Evolutionary conservation across 2,888 invertebrate species (phyloP).

Genomic region (Alentia gelatinosa): DNA sequence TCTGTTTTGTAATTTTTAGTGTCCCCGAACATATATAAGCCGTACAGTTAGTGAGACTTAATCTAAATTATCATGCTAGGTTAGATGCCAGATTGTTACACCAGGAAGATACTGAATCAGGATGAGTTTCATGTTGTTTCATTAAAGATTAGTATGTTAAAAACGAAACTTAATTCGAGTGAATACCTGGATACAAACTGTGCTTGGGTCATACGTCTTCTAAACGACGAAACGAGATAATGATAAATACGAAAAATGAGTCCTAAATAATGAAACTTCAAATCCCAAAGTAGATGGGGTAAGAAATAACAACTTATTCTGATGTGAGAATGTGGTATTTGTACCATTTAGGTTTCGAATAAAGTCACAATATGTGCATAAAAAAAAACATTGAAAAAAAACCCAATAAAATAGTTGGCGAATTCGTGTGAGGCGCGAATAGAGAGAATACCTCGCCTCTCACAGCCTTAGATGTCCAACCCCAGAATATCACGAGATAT

Average conservation of each 20-base stretch:
- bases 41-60: no score
- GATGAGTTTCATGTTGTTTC: not conserved
- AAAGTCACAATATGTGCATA: not conserved
- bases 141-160: not conserved
- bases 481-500: not conserved
- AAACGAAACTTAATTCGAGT: not conserved
- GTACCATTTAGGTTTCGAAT: not conserved
- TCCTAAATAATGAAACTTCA: not conserved
- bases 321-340: no score
- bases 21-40: no score
- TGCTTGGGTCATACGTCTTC: not conserved
- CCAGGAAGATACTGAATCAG: no score
- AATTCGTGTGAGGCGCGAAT: not conserved
- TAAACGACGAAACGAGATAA: not conserved
- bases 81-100: no score
- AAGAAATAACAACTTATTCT: not conserved
- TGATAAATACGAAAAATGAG: not conserved
- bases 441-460: not conserved
- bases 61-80: no score
- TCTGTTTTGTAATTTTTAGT: no score
- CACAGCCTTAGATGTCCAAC: not conserved
- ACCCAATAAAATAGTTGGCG: no score
- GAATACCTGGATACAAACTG: not conserved
- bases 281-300: not conserved
- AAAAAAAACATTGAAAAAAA: no score